phyloP scores from a whole-genome alignment of 2,113 vertebrate species.

The Sturnira hondurensis region DNA sequence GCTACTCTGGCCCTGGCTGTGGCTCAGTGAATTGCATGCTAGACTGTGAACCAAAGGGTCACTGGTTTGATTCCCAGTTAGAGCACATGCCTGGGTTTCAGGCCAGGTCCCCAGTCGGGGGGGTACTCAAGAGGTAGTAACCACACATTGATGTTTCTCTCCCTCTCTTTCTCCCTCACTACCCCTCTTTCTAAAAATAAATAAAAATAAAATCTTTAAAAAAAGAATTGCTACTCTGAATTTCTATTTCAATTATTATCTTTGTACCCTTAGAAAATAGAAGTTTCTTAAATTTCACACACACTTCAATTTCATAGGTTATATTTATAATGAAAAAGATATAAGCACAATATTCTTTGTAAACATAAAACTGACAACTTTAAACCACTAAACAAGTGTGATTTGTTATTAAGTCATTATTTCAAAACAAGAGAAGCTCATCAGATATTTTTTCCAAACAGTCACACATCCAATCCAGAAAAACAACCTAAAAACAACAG shows the following conservation, averaged over 20 bases:
- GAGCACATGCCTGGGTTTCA: too few species aligned
- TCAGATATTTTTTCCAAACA: neutral
- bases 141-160: too few species aligned
- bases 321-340: neutral
- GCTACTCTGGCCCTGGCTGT: too few species aligned
- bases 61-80: too few species aligned
- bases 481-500: neutral
- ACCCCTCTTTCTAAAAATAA: too few species aligned
- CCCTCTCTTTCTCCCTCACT: too few species aligned
- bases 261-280: neutral
- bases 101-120: too few species aligned
- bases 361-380: neutral
- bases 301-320: neutral
- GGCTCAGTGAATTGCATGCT: too few species aligned
- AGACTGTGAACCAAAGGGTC: too few species aligned
- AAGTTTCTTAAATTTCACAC: neutral
- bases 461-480: neutral
- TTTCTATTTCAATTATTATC: neutral
- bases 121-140: too few species aligned
- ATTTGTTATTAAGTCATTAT: constrained; percentile 19
- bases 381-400: neutral
- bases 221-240: neutral
- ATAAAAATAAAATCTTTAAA: too few species aligned
- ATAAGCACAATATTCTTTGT: neutral
- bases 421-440: constrained; percentile 44